Conservation (phyloP, 2,888 invertebrate genomes). For the Pseudanteris insignis region DNA sequence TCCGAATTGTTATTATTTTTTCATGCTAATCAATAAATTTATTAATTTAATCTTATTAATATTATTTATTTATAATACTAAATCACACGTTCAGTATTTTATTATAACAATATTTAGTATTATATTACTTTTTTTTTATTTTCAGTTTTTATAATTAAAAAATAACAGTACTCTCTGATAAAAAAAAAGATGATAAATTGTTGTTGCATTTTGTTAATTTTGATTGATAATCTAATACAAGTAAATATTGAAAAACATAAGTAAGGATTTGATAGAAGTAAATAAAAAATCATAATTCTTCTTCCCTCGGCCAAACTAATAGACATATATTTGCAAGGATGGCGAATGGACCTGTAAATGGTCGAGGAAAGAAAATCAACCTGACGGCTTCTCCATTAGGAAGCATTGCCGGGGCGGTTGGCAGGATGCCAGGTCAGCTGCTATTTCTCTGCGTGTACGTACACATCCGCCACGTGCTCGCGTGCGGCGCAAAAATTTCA, state of each 20-base stretch:
- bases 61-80: no score
- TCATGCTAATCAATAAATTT: no score
- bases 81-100: no score
- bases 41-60: no score
- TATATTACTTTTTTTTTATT: no score
- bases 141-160: no score
- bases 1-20: no score
- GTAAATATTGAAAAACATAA: no score
- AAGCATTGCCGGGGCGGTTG: constrained; percentile 45
- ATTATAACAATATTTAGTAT: no score
- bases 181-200: no score
- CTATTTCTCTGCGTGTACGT: constrained; percentile 42
- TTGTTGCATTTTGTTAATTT: constrained; percentile 5
- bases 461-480: constrained; percentile 25
- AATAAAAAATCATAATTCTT: constrained; percentile 14
- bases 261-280: constrained; percentile 10
- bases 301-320: constrained; percentile 18
- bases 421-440: constrained; percentile 39
- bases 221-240: no score
- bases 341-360: constrained; percentile 19
- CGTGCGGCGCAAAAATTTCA: constrained; percentile 16
- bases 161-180: no score
- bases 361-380: constrained; percentile 16
- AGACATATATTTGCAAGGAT: constrained; percentile 18
- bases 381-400: constrained; percentile 36